Conservation (phyloP, 2,888 invertebrate species). For the Drosophila prostipennis region DNA sequence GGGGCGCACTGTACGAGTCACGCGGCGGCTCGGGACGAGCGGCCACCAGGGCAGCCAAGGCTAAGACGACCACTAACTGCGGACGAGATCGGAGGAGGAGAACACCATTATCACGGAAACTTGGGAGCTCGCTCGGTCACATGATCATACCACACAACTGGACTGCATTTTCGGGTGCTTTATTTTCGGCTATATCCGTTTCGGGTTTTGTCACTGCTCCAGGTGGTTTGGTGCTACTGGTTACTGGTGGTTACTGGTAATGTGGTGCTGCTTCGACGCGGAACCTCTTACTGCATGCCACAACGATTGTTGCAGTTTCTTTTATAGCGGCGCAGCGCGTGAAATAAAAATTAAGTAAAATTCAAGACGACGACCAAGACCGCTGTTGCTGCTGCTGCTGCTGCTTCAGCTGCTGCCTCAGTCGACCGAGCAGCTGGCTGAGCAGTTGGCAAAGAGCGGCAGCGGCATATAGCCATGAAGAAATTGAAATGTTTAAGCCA, state of each 20-base stretch:
- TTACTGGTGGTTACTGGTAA: slow-evolving; percentile 13
- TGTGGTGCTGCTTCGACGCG: slow-evolving; percentile 76
- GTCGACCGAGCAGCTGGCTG: slow-evolving; percentile 15
- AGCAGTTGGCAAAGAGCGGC: slow-evolving; percentile 74
- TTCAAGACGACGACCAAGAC: slow-evolving; percentile 54
- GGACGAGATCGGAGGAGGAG: slow-evolving; percentile 9
- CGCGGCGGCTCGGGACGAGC: slow-evolving; percentile 83
- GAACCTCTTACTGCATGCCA: slow-evolving; percentile 84
- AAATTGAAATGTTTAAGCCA: slow-evolving; percentile 74
- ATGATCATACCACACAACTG: slow-evolving; percentile 81
- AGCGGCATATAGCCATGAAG: slow-evolving; percentile 75
- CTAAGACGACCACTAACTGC: slow-evolving; percentile 79
- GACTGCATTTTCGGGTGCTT: slow-evolving; percentile 73
- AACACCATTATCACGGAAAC: slow-evolving; percentile 20
- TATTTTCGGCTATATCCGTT: slow-evolving; percentile 48
- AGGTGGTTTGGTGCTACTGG: slow-evolving; percentile 5
- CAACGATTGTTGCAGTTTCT: slow-evolving; percentile 82
- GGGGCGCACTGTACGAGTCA: slow-evolving; percentile 80
- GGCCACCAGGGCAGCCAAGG: slow-evolving; percentile 73
- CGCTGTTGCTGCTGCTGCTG: slow-evolving; percentile 10
- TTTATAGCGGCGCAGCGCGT: slow-evolving; percentile 81
- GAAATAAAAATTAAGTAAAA: slow-evolving; percentile 79
- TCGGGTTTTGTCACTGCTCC: slow-evolving; percentile 40
- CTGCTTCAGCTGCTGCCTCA: slow-evolving; percentile 3
- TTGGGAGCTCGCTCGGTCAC: neutral